Evolutionary conservation across 2,113 vertebrate genomes (phyloP).

Genomic region (Dipodomys ordii): DNA sequence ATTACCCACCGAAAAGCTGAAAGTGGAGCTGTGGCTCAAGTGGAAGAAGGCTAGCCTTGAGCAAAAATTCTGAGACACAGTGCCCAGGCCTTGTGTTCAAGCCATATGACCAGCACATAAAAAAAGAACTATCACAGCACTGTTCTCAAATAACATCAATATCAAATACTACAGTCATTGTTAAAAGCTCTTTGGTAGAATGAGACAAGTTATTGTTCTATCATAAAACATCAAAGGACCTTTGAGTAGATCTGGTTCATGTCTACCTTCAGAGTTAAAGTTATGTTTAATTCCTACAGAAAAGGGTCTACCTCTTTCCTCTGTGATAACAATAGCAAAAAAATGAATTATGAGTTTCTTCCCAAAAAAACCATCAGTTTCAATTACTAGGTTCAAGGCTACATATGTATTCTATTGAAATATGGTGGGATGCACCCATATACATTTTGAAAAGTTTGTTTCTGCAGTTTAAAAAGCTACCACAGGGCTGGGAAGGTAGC

Average conservation of each 20-base stretch:
- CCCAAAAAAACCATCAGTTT: neutral
- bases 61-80: no score
- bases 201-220: neutral
- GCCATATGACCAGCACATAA: no score
- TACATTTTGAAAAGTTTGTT: neutral
- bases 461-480: neutral
- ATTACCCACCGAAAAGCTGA: no score
- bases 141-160: neutral
- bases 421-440: neutral
- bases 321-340: neutral
- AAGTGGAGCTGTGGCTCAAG: no score
- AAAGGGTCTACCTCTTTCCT: neutral
- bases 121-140: neutral
- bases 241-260: neutral
- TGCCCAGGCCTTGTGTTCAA: no score
- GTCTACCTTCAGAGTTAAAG: neutral
- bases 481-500: neutral
- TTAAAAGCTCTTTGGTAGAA: neutral
- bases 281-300: constrained; percentile 5
- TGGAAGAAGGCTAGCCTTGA: no score
- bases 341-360: neutral
- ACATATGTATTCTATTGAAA: fast-evolving
- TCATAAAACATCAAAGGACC: neutral
- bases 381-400: neutral
- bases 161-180: neutral